Base-by-base conservation (phyloP, 2,797 vertebrate species). In the Gobio occitaniae region DNA sequence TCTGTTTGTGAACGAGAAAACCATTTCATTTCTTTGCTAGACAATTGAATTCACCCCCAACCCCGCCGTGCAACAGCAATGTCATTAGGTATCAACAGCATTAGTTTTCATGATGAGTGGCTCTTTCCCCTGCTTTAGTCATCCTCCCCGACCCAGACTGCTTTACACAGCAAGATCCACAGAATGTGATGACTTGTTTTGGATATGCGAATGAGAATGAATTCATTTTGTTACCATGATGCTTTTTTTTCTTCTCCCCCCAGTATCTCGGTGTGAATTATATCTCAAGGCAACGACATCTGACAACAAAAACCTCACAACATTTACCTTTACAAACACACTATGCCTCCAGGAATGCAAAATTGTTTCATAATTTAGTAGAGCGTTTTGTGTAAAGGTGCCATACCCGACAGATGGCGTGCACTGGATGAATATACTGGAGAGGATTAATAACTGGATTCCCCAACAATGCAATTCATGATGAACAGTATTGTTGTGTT, bases 131-230 rank as follows among this genome's bases (percentile, higher is more conserved):
- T 89, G 83, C 74, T 56, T 78, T 75, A 77, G 83, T 89, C 90
- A 48, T 78, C 80, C 15, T 90, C 83, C 88, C 82, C 63, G 86
- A 86, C 81, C 89, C 90, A 48, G 70, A 90, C 90, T 87, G 36
- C 68, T 38, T 72, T 56, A 61, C 77, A 89, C 88, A 87, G 84
- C 52, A 80, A 88, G 66, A 78, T 61, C 41, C 74, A 12, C 8
- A 16, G 66, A 79, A 71, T 17, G 41, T 48, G 41, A 69, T 50
- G 76, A 71, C 93, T 94, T 92, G 90, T 94, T 95, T 92, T 90
- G 85, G 90, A 89, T 93, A 94, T 94, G 94, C 93, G 90, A 93
- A 94, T 94, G 90, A 92, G 93, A 90, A 93, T 93, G 92, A 90
- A 92, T 94, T 92, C 87, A 90, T 94, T 94, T 94, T 92, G 93